Evolutionary conservation across 2,113 vertebrate species (phyloP).

Genomic region (Trogon melanurus): DNA sequence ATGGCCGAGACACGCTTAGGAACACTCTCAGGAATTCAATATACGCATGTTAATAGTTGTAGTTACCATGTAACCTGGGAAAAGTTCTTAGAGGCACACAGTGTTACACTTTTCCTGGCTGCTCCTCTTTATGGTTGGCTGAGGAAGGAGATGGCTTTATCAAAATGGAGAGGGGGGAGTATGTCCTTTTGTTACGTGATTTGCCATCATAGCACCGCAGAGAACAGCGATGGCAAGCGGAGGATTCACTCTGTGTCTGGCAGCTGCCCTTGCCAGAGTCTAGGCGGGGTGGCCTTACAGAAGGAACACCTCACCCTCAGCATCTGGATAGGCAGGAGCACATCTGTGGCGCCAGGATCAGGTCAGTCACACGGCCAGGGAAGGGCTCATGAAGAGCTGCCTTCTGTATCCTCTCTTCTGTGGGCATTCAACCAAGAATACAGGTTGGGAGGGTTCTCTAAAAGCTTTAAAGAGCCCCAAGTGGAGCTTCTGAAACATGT

Average conservation of each 20-base stretch:
- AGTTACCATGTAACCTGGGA: not conserved
- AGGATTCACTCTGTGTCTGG: not conserved
- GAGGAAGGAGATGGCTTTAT: not conserved
- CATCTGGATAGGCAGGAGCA: not conserved
- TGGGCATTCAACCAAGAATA: not conserved
- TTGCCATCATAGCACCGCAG: not conserved
- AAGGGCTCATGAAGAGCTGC: not conserved
- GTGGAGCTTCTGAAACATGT: not conserved
- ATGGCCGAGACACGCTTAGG: not conserved
- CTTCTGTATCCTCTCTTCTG: not conserved
- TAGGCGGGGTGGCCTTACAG: fast-evolving
- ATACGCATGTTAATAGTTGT: not conserved
- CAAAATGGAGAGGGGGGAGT: not conserved
- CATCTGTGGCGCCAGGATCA: not conserved
- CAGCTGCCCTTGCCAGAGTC: not conserved
- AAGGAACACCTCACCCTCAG: not conserved
- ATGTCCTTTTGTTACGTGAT: not conserved
- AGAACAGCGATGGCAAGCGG: not conserved
- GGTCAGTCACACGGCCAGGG: not conserved
- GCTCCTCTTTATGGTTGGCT: not conserved
- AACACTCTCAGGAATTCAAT: not conserved
- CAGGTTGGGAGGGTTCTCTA: not conserved
- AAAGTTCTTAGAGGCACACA: not conserved
- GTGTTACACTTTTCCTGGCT: not conserved
- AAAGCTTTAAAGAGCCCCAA: not conserved